Percentiles rank a stretch among this genome's conserved stretches.
These are phyloP conservation scores for Bombus breviceps DNA, from an alignment of 1,140 invertebrate species.

Conservation along the genomic window DNA sequence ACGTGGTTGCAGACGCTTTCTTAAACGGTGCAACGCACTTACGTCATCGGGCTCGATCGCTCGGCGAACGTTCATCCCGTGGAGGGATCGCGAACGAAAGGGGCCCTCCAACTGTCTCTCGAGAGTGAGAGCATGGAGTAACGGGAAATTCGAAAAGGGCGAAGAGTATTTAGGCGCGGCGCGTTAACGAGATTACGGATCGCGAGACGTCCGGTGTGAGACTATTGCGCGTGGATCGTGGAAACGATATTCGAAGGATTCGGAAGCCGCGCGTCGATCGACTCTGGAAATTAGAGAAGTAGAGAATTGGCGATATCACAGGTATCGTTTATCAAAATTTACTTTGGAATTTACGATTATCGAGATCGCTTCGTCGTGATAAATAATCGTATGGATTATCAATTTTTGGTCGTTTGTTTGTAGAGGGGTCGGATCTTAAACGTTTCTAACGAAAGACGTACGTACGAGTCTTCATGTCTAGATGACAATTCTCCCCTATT, in stretches of 20 bases:
- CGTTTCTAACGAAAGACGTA: background rate
- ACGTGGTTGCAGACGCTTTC: background rate
- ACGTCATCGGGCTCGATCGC: conserved; percentile 8
- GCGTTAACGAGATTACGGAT: background rate
- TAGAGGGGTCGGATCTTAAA: no score
- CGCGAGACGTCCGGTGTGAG: background rate
- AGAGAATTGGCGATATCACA: background rate
- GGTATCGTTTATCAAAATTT: background rate
- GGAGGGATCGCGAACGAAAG: background rate
- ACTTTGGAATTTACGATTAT: no score
- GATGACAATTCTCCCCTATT: background rate
- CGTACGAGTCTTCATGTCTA: no score
- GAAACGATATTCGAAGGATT: background rate
- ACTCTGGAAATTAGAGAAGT: background rate
- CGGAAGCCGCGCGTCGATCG: background rate
- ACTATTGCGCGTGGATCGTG: no score
- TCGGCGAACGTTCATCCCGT: background rate
- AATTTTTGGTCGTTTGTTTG: no score
- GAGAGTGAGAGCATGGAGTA: background rate
- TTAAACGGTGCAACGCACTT: conserved; percentile 22
- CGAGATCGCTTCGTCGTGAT: no score
- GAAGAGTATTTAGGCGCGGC: background rate
- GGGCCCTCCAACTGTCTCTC: background rate
- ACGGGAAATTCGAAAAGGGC: background rate
- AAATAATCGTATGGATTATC: no score